phyloP scores from a whole-genome alignment of 2,797 vertebrate species.

The Enteromius fasciolatus region DNA sequence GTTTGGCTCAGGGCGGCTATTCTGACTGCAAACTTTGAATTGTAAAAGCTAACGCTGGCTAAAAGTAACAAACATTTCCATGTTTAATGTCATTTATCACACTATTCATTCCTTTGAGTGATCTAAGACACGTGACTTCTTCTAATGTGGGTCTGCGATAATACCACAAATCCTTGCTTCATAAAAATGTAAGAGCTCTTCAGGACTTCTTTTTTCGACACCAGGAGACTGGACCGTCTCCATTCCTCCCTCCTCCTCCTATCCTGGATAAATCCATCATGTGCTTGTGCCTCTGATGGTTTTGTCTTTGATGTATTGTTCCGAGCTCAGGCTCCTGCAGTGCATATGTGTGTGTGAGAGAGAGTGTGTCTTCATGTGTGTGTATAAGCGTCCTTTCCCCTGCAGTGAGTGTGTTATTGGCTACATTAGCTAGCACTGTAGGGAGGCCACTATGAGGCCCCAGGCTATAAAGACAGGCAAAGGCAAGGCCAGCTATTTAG shows the following conservation, averaged over 20 bases:
- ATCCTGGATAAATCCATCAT: conserved; percentile 52
- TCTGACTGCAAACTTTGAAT: conserved; percentile 9
- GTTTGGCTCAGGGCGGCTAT: neutral
- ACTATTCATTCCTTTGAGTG: neutral
- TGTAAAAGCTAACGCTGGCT: neutral
- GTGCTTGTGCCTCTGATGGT: conserved; percentile 48
- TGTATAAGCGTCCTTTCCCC: conserved; percentile 41
- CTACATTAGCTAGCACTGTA: conserved; percentile 52
- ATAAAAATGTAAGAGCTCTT: conserved; percentile 49
- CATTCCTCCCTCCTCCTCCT: conserved; percentile 21
- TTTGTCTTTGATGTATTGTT: conserved; percentile 53
- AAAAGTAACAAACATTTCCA: conserved; percentile 10
- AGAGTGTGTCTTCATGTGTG: conserved; percentile 16
- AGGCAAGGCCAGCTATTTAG: conserved; percentile 34
- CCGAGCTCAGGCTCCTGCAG: conserved; percentile 39
- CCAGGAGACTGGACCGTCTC: conserved; percentile 36
- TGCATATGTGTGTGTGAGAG: conserved; percentile 15
- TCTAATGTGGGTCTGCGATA: conserved; percentile 14
- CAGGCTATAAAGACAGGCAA: conserved; percentile 51
- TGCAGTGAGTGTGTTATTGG: conserved; percentile 53
- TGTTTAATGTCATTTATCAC: neutral
- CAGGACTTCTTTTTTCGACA: conserved; percentile 29
- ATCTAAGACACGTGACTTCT: conserved; percentile 1
- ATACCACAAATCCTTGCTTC: conserved; percentile 22
- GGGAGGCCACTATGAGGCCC: conserved; percentile 45